Evolutionary conservation across 2,888 invertebrate genomes (phyloP).

Genomic region (Xestobium rufovillosum): DNA sequence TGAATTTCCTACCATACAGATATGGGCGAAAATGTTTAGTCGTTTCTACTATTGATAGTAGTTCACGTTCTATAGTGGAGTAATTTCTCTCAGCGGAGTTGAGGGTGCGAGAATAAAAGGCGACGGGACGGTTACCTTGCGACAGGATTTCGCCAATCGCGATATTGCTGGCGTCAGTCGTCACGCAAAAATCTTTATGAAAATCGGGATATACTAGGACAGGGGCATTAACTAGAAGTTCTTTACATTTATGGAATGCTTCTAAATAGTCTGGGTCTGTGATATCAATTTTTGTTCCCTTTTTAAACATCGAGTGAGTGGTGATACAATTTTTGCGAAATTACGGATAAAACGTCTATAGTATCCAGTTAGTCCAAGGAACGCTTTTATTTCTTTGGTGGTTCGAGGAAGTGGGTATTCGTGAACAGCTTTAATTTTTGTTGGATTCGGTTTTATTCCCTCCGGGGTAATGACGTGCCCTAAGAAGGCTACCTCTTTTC

Average conservation of each 20-base stretch:
- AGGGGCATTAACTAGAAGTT: conserved; percentile 11
- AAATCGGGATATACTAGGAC: conserved; percentile 11
- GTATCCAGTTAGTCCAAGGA: conserved; percentile 17
- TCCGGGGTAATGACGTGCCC: conserved; percentile 11
- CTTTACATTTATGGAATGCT: conserved; percentile 10
- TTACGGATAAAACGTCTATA: conserved; percentile 11
- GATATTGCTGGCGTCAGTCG: conserved; percentile 11
- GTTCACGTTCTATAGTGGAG: conserved; percentile 12
- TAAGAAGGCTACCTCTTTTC: conserved; percentile 11
- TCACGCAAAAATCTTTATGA: conserved; percentile 10
- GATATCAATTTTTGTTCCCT: conserved; percentile 14
- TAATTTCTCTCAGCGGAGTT: conserved; percentile 14
- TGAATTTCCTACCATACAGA: too few species aligned
- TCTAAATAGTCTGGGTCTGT: conserved; percentile 14
- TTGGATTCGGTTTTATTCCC: neutral
- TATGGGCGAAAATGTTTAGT: conserved; percentile 5
- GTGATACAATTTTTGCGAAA: conserved; percentile 14
- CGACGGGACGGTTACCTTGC: conserved; percentile 14
- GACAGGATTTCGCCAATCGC: conserved; percentile 18
- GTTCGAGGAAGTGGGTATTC: conserved; percentile 16
- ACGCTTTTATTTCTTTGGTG: conserved; percentile 22
- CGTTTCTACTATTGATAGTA: conserved; percentile 4
- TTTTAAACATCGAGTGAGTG: conserved; percentile 13
- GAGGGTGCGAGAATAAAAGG: conserved; percentile 13
- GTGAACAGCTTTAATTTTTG: conserved; percentile 12